Evolutionary conservation across 2,113 vertebrate species (phyloP).

Genomic region (Neogale vison): DNA sequence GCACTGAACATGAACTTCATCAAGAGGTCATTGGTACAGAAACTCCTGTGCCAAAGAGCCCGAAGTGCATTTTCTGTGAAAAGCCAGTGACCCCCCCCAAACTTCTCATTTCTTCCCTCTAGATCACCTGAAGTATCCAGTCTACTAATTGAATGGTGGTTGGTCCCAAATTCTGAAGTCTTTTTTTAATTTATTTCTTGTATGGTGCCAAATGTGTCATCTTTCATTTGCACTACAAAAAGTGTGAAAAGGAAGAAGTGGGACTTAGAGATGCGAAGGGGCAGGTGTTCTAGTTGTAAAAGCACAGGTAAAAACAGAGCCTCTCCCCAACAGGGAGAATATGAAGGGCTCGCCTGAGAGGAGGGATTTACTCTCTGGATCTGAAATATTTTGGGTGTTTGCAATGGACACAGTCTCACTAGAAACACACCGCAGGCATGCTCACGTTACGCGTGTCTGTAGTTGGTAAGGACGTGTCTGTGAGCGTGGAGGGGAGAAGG

Average conservation of each 20-base stretch:
- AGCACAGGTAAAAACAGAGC: conserved; percentile 63
- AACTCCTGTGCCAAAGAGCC: conserved; percentile 67
- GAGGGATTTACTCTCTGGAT: conserved; percentile 28
- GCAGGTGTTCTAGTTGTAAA: conserved; percentile 72
- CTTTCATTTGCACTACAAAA: conserved; percentile 73
- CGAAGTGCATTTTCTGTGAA: neutral
- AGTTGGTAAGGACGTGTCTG: neutral
- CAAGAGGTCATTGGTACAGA: conserved; percentile 49
- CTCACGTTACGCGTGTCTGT: neutral
- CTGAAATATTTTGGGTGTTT: neutral
- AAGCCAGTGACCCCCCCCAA: conserved; percentile 54
- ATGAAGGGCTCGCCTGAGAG: conserved; percentile 43
- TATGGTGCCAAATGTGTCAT: conserved; percentile 16
- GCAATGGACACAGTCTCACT: neutral
- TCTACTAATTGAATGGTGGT: neutral
- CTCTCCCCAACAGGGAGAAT: conserved; percentile 21
- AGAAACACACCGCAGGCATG: neutral
- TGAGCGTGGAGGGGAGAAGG: neutral
- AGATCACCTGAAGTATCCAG: conserved; percentile 36
- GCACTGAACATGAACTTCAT: neutral
- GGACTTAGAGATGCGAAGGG: conserved; percentile 63
- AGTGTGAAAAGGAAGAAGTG: conserved; percentile 38
- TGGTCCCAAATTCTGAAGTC: conserved; percentile 62
- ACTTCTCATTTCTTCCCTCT: conserved; percentile 78
- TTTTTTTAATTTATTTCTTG: conserved; percentile 67